Evolutionary conservation across 2,113 vertebrate species (phyloP).

Genomic region (Cynoglossus semilaevis): DNA sequence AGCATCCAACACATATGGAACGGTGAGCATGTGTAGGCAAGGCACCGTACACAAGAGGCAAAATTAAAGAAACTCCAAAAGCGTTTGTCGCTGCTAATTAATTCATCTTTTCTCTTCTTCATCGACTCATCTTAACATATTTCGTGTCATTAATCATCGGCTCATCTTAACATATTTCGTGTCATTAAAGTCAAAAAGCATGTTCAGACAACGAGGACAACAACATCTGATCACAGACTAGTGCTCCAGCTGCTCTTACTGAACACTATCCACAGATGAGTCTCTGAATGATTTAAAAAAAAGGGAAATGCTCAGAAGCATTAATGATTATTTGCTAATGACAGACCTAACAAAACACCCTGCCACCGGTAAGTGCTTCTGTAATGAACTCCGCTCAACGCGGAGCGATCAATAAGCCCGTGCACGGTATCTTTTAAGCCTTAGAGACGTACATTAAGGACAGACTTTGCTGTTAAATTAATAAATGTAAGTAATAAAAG

Average conservation of each 20-base stretch:
- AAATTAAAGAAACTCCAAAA: too few species aligned
- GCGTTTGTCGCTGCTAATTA: conserved; percentile 5
- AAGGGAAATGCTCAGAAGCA: conserved; percentile 52
- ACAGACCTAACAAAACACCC: conserved; percentile 56
- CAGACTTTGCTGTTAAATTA: background rate
- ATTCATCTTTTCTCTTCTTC: conserved; percentile 36
- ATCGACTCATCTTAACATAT: conserved; percentile 20
- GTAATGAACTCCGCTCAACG: conserved; percentile 50
- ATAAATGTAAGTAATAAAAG: background rate
- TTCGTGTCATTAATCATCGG: conserved; percentile 5
- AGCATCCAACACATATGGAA: conserved; percentile 13
- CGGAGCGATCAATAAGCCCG: conserved; percentile 38
- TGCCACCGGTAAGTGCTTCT: conserved; percentile 31
- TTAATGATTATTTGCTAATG: conserved; percentile 58
- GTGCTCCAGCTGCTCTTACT: conserved; percentile 35
- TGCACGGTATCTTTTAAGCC: conserved; percentile 10
- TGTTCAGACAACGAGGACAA: conserved; percentile 16
- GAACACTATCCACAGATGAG: conserved; percentile 35
- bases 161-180: conserved; percentile 17
- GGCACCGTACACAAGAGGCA: too few species aligned
- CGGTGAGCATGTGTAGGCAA: too few species aligned
- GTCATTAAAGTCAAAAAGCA: background rate
- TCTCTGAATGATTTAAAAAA: conserved; percentile 30
- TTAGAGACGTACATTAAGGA: conserved; percentile 5
- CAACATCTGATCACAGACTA: conserved; percentile 32